These are phyloP conservation scores for Vulpes vulpes DNA, from an alignment of 2,113 vertebrate species.

Conservation along the genomic window DNA sequence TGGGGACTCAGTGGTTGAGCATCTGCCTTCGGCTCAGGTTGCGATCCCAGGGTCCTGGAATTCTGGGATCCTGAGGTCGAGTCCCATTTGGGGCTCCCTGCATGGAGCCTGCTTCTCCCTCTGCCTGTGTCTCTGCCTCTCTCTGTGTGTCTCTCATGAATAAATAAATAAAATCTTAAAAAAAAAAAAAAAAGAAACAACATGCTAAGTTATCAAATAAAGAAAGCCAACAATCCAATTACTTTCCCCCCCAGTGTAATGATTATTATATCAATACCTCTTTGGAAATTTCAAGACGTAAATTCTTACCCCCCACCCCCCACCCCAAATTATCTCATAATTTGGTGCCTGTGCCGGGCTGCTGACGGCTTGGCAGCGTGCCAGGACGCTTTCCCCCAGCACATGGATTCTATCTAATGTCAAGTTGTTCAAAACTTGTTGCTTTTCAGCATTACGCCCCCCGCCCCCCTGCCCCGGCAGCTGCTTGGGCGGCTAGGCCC, in stretches of 20 bases:
- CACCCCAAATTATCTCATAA: neutral
- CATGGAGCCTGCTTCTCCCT: too few relatives aligned
- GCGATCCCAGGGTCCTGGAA: too few relatives aligned
- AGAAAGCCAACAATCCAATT: neutral
- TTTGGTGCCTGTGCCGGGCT: neutral
- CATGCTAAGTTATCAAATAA: neutral
- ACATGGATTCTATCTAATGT: neutral
- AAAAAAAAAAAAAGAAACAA: neutral
- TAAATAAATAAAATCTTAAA: too few relatives aligned
- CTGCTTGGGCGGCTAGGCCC: neutral
- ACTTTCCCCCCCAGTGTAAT: neutral
- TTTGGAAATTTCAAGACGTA: neutral
- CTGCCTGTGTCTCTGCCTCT: too few relatives aligned
- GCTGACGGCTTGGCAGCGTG: neutral
- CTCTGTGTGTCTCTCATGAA: too few relatives aligned
- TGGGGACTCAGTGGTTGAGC: too few relatives aligned
- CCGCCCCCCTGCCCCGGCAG: too few relatives aligned
- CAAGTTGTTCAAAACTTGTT: neutral
- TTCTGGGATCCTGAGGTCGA: too few relatives aligned
- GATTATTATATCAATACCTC: neutral
- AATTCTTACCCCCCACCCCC: neutral
- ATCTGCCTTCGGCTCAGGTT: too few relatives aligned
- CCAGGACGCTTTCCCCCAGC: neutral
- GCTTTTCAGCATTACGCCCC: neutral
- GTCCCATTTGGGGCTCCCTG: too few relatives aligned